phyloP scores from a whole-genome alignment of 92 coral and sea anemone species.

The Parazoanthus atlanticus region DNA sequence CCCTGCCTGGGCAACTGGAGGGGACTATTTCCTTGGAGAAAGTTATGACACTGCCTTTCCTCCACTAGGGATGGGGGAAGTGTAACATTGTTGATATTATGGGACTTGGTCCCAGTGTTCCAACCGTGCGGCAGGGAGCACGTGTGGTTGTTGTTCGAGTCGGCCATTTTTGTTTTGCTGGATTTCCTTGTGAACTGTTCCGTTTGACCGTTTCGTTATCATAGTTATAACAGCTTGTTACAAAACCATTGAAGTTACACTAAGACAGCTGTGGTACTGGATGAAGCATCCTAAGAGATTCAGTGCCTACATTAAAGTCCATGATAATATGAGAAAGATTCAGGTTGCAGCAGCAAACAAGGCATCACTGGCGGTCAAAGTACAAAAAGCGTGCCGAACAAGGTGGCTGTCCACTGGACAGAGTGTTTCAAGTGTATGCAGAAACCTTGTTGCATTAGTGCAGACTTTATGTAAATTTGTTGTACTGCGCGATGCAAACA shows the following conservation, averaged over 20 bases:
- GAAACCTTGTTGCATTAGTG: slow-evolving; percentile 34
- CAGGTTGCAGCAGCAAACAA: slow-evolving; percentile 39
- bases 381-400: slow-evolving; percentile 44
- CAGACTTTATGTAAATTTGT: slow-evolving; percentile 43
- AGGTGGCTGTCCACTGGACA: slow-evolving; percentile 46
- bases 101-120: too few species aligned
- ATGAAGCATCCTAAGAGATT: slow-evolving; percentile 45
- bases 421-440: slow-evolving; percentile 39
- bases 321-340: slow-evolving; percentile 30
- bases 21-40: too few species aligned
- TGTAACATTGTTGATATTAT: too few species aligned
- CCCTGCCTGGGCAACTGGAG: too few species aligned
- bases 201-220: too few species aligned
- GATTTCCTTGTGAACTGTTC: too few species aligned
- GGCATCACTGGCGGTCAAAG: slow-evolving; percentile 36
- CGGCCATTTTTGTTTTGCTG: too few species aligned
- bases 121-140: too few species aligned
- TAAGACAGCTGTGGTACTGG: slow-evolving; percentile 57
- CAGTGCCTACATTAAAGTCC: slow-evolving; percentile 36
- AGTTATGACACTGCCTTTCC: too few species aligned
- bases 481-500: slow-evolving; percentile 37
- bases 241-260: slow-evolving; percentile 48
- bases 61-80: too few species aligned
- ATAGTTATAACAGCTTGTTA: too few species aligned
- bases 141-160: too few species aligned